These are phyloP conservation scores for Tenthredo notha DNA, from an alignment of 2,888 invertebrate genomes.

Conservation along the genomic window DNA sequence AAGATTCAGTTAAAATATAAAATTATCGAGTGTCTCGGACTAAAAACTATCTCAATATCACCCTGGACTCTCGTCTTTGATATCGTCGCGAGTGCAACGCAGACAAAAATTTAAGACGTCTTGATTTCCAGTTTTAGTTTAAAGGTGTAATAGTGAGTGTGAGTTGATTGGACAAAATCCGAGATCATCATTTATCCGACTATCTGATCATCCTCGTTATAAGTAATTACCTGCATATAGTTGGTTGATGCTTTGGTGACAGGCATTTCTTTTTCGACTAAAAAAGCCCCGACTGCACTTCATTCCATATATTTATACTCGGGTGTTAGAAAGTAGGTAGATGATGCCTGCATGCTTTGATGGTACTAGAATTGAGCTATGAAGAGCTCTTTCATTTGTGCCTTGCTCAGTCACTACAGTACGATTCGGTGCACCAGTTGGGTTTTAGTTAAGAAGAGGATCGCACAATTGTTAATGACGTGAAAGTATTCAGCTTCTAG, in stretches of 20 bases:
- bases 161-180: slow-evolving; percentile 11
- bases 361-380: background rate
- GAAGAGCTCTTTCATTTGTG: slow-evolving; percentile 16
- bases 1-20: background rate
- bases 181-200: background rate
- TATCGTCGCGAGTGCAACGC: background rate
- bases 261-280: background rate
- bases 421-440: background rate
- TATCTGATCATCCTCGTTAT: background rate
- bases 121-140: background rate
- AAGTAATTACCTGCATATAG: background rate
- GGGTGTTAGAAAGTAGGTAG: background rate
- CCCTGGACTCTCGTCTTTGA: background rate
- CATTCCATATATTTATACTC: background rate
- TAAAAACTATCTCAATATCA: background rate
- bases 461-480: slow-evolving; percentile 45
- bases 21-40: background rate
- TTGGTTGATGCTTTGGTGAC: background rate
- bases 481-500: slow-evolving; percentile 45
- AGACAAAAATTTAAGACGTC: background rate
- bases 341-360: background rate
- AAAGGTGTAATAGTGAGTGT: background rate
- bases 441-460: slow-evolving; percentile 22
- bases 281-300: background rate
- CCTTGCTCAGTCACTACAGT: background rate